Evolutionary conservation across 1,140 invertebrate species (phyloP).

Genomic region (Notospermus geniculatus): DNA sequence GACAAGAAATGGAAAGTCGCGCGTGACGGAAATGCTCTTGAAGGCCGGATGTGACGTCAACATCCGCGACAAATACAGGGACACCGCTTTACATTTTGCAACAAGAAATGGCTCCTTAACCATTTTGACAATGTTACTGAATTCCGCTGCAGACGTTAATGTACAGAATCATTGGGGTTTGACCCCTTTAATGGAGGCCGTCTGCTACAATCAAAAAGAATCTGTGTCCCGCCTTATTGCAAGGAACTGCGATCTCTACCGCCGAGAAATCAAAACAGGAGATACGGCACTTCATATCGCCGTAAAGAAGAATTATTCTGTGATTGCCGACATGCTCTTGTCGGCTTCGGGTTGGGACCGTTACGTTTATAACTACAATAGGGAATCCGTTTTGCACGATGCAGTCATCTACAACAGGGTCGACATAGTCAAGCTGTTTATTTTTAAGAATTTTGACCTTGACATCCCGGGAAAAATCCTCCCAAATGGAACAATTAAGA

Average conservation of each 20-base stretch:
- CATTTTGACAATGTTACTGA: constrained; percentile 46
- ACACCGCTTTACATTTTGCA: constrained; percentile 81
- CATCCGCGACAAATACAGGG: constrained; percentile 93
- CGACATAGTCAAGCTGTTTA: constrained; percentile 47
- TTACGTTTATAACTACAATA: constrained; percentile 54
- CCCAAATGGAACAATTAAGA: constrained; percentile 48
- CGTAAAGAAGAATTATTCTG: constrained; percentile 58
- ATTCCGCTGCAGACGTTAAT: constrained; percentile 46
- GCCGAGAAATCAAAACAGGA: constrained; percentile 52
- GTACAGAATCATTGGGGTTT: constrained; percentile 55
- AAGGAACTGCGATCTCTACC: constrained; percentile 49
- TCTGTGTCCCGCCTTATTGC: constrained; percentile 42
- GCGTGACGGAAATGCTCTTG: constrained; percentile 44
- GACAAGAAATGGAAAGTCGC: constrained; percentile 51
- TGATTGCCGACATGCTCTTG: constrained; percentile 62
- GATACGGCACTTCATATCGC: constrained; percentile 59
- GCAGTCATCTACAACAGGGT: constrained; percentile 49
- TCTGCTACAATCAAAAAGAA: constrained; percentile 55
- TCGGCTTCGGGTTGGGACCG: constrained; percentile 49
- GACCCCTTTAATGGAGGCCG: constrained; percentile 54
- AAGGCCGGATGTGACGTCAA: constrained; percentile 69
- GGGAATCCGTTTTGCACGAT: constrained; percentile 52
- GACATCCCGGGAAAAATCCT: constrained; percentile 53
- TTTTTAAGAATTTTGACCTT: constrained; percentile 50
- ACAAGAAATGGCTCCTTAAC: constrained; percentile 49